Conservation (phyloP, 2,888 invertebrate species). For the Leptinotarsa juncta region DNA sequence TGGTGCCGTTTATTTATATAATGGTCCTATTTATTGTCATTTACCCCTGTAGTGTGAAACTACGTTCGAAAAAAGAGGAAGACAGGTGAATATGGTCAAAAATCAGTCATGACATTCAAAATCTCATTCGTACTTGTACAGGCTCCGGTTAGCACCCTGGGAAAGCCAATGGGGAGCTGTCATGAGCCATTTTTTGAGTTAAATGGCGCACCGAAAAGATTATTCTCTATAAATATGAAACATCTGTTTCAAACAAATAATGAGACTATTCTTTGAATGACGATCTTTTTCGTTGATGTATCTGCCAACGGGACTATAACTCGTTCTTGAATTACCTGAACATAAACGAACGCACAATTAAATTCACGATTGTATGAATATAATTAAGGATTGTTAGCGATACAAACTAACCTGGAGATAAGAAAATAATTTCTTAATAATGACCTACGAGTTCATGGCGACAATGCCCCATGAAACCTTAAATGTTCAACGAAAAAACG, state of each 20-base stretch:
- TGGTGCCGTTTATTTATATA: slow-evolving; percentile 41
- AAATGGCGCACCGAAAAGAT: too few species aligned
- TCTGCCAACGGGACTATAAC: too few species aligned
- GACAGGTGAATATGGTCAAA: background rate
- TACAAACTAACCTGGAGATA: background rate
- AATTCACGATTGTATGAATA: background rate
- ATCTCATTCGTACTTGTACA: background rate
- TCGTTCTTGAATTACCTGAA: too few species aligned
- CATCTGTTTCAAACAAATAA: too few species aligned
- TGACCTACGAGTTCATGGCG: slow-evolving; percentile 1
- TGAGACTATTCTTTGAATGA: too few species aligned
- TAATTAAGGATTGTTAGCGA: background rate
- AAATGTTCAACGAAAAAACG: slow-evolving; percentile 5
- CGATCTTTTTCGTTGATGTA: too few species aligned
- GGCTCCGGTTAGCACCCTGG: background rate
- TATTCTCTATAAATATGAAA: too few species aligned
- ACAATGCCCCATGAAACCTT: slow-evolving; percentile 12
- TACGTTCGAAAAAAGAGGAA: background rate
- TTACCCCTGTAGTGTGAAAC: background rate
- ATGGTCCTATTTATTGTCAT: slow-evolving; percentile 40
- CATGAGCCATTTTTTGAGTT: background rate
- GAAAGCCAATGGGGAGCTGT: too few species aligned
- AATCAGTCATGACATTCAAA: background rate
- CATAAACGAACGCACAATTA: too few species aligned
- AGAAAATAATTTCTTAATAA: background rate